Evolutionary conservation across 2,797 vertebrate species (phyloP), one percentile per base, ranked within the genome.

Genomic region (Hephaestus fuliginosus): DNA sequence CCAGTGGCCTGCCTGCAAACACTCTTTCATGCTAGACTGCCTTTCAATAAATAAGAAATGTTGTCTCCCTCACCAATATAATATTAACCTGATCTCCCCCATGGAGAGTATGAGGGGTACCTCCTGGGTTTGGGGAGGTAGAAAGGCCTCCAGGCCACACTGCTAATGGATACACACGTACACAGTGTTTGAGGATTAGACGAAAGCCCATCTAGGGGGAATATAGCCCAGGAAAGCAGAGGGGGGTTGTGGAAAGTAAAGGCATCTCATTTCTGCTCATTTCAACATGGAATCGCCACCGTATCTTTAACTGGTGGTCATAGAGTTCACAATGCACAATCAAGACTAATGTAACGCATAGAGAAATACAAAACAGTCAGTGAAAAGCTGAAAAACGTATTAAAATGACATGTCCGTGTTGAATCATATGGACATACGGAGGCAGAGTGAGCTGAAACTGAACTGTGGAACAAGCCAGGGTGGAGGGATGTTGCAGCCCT

Each of bases 1-100:
- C 94, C 93, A 89, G 91, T 92, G 77, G 92, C 95, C 86, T 93
- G 87, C 89, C 86, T 91, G 94, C 88, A 92, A 91, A 90, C 85
- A 91, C 81, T 95, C 91, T 92, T 94, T 94, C 95, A 95, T 95
- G 95, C 93, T 95, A 92, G 90, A 91, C 89, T 94, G 93, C 90
- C 89, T 96, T 96, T 95, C 93, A 95, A 96, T 96, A 95, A 96
- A 96, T 96, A 96, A 96, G 94, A 97, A 96, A 93, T 96, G 95
- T 90, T 95, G 94, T 83, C 86, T 93, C 86, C 83, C 90, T 89
- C 91, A 89, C 89, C 95, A 96, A 96, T 96, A 89, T 96, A 95
- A 96, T 94, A 95, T 97, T 97, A 97, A 96, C 94, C 91, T 93
- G 92, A 93, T 94, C 93, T 93, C 93, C 89, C 95, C 95, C 77